phyloP scores from a whole-genome alignment of 2,797 vertebrate species.

The Liasis olivaceus region DNA sequence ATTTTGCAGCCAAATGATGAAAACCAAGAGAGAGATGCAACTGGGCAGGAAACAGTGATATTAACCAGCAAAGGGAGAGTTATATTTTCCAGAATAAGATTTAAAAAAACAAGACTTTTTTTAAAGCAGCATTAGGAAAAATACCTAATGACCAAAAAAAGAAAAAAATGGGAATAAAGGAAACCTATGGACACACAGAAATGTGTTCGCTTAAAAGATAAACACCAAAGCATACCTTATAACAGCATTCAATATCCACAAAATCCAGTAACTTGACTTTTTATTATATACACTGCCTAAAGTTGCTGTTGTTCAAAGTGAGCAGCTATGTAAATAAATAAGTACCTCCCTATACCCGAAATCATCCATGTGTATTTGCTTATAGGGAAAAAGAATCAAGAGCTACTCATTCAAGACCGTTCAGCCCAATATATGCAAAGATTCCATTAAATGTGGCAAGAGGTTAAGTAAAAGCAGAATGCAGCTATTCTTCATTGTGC shows the following conservation, averaged over 20 bases:
- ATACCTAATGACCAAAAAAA: background rate
- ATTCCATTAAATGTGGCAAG: background rate
- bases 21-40: background rate
- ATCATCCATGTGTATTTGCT: background rate
- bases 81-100: background rate
- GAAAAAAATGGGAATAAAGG: background rate
- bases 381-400: background rate
- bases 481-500: background rate
- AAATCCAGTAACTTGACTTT: background rate
- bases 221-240: background rate
- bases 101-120: background rate
- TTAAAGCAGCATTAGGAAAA: background rate
- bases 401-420: too few relatives aligned
- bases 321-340: background rate
- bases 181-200: background rate
- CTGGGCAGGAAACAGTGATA: background rate
- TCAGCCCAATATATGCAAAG: background rate
- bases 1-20: background rate
- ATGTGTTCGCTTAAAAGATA: background rate
- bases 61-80: background rate
- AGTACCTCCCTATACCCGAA: background rate
- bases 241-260: background rate
- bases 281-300: background rate
- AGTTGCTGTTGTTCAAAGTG: background rate
- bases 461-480: background rate